A percentile compares a stretch with the other conserved stretches of the same genome.
Conservation (phyloP, 2,797 vertebrate genomes). For the Choloepus didactylus region DNA sequence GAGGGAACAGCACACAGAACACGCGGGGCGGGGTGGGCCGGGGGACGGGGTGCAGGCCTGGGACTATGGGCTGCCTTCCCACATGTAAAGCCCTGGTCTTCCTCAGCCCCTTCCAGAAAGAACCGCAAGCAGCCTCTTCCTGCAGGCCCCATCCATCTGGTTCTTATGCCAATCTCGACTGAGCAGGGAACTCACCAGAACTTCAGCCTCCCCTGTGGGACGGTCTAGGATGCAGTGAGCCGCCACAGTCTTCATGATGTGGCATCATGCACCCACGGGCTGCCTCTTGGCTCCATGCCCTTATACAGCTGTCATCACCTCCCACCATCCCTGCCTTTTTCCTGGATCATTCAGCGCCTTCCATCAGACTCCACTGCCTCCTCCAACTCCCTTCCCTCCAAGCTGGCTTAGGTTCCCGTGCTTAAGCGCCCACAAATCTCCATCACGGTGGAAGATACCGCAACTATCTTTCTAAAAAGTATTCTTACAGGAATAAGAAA, state of each 20-base stretch:
- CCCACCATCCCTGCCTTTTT: not conserved
- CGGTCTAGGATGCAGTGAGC: not conserved
- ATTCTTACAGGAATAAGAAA: too few species aligned
- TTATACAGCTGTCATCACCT: not conserved
- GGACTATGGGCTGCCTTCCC: not conserved
- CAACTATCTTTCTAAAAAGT: not conserved
- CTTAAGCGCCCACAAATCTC: not conserved
- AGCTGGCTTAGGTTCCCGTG: not conserved
- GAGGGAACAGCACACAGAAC: fast-evolving
- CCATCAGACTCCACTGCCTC: not conserved
- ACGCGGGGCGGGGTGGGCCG: fast-evolving
- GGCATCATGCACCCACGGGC: fast-evolving
- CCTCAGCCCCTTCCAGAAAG: not conserved
- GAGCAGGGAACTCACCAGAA: not conserved
- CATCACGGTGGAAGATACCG: not conserved
- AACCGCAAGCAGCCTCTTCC: not conserved
- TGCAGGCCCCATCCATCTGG: not conserved
- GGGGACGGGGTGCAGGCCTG: not conserved
- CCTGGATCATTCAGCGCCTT: not conserved
- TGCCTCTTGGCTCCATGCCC: not conserved
- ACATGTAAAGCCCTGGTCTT: not conserved
- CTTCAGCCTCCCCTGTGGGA: not conserved
- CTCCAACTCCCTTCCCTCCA: slow-evolving; percentile 3
- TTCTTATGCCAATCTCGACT: not conserved
- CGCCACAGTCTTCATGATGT: not conserved